Conservation (phyloP, 2,888 invertebrate species). For the Drosophila tanythrix region DNA sequence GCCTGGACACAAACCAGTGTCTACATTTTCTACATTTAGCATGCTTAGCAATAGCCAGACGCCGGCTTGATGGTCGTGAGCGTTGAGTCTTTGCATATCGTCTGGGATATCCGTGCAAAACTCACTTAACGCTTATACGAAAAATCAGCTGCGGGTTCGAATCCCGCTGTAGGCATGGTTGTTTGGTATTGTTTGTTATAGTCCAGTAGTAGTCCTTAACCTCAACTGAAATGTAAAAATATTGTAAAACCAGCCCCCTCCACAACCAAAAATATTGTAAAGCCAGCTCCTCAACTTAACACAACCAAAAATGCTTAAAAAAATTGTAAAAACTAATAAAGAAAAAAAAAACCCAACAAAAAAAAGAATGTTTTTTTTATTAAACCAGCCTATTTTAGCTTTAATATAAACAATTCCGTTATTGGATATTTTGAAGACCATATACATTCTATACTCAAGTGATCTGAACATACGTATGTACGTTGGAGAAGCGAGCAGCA, state of each 20-base stretch:
- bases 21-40: background rate
- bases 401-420: background rate
- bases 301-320: background rate
- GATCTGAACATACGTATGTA: background rate
- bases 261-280: background rate
- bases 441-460: no score
- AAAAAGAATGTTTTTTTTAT: background rate
- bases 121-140: background rate
- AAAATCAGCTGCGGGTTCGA: slow-evolving; percentile 42
- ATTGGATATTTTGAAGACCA: background rate
- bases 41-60: fast-evolving
- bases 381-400: background rate
- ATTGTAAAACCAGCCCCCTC: no score
- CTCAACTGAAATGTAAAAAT: no score
- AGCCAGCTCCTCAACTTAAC: no score
- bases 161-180: slow-evolving; percentile 39
- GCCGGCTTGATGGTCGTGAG: slow-evolving; percentile 35
- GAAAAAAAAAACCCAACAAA: background rate
- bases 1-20: slow-evolving; percentile 3
- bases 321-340: background rate
- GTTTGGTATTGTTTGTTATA: slow-evolving; percentile 1
- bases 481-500: background rate
- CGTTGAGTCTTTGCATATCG: background rate
- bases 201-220: background rate
- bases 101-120: background rate